Conservation (phyloP, 2,797 vertebrate genomes). For the Taenioides sp. region DNA sequence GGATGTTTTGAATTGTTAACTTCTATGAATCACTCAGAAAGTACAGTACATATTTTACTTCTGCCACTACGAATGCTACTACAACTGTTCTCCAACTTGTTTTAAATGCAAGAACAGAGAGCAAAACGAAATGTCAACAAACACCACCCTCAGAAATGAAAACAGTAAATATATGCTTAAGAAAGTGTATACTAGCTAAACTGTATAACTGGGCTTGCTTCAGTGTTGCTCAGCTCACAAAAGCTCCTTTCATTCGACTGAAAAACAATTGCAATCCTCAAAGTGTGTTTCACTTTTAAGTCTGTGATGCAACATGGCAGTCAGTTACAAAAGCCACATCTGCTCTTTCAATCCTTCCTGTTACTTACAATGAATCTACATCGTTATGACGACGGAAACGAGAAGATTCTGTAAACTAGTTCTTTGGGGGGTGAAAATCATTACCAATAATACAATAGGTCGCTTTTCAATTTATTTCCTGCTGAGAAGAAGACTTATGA, state of each 20-base stretch:
- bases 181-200: neutral
- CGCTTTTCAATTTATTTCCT: constrained; percentile 13
- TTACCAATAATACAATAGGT: constrained; percentile 13
- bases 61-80: too few relatives aligned
- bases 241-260: neutral
- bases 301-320: constrained; percentile 13
- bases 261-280: constrained; percentile 11
- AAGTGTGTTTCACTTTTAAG: constrained; percentile 7
- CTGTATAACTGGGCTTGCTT: constrained; percentile 9
- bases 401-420: neutral
- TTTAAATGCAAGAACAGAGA: too few relatives aligned
- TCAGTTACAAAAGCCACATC: neutral
- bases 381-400: neutral
- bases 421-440: neutral
- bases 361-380: neutral
- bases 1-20: too few relatives aligned
- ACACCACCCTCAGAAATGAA: neutral
- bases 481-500: neutral
- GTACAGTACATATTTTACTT: too few relatives aligned
- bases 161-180: neutral
- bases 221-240: constrained; percentile 9
- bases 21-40: too few relatives aligned
- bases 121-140: too few relatives aligned
- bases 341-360: neutral
- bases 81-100: too few relatives aligned